A percentile compares a stretch with the other conserved stretches of the same genome.
Evolutionary conservation across 2,797 vertebrate species (phyloP).

Genomic region (Enteromius viviparus): DNA sequence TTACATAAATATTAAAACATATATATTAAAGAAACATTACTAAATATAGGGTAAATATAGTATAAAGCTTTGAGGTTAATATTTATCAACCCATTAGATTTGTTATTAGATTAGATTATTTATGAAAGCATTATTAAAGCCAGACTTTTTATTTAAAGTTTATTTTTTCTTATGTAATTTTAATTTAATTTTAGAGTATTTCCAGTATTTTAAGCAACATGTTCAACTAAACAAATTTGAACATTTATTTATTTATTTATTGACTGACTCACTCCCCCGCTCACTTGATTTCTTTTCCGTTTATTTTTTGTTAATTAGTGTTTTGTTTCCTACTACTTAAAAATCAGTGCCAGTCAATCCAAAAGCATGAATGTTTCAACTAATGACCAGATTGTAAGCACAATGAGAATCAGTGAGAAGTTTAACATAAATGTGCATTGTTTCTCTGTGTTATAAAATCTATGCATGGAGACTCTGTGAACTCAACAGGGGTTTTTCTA

Average conservation of each 20-base stretch:
- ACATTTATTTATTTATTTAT: neutral
- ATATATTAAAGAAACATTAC: neutral
- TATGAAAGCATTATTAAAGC: neutral
- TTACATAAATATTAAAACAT: neutral
- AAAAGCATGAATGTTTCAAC: neutral
- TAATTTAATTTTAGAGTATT: neutral
- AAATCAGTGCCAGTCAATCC: neutral
- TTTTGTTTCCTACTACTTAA: neutral
- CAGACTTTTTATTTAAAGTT: neutral
- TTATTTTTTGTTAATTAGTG: neutral
- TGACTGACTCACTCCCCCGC: no score
- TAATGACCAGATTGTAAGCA: neutral
- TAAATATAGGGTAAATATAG: neutral
- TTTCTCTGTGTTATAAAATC: slow-evolving; percentile 21
- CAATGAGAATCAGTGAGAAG: neutral
- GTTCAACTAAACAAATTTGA: neutral
- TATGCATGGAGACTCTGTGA: slow-evolving; percentile 51
- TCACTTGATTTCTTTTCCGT: neutral
- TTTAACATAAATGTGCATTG: neutral
- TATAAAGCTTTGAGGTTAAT: neutral
- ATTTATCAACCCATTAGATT: neutral
- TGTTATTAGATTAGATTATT: neutral
- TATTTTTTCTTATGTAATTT: neutral
- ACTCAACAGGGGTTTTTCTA: slow-evolving; percentile 54
- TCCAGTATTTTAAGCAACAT: neutral